Evolutionary conservation across 1,140 invertebrate genomes (phyloP), one percentile per base, ranked within the genome.

Genomic region (Amyelois transitella): DNA sequence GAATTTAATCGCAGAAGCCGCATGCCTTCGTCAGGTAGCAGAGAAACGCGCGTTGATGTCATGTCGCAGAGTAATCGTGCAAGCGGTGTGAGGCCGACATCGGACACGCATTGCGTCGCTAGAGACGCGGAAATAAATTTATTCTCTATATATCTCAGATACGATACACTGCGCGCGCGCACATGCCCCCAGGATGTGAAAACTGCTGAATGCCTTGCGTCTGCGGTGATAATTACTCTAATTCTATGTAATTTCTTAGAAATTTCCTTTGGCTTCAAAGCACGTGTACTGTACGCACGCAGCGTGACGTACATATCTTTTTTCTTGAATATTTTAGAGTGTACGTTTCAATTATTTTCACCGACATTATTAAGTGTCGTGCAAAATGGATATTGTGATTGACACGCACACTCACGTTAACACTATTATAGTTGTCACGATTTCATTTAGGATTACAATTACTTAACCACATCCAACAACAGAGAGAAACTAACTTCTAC

Each of bases 71-170:
- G n/a, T 38, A 38, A 38, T 38, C 32, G 32, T 38, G 75, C 69
- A 67, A 70, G 66, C 71, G 61, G 67, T 66, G 65, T 71, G 61
- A 69, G 67, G 59, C 50, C 69, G 75, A 80, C 66, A 82, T 76
- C 71, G 64, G 72, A 81, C 72, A 79, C 76, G 72, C 68, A 75
- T 77, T 79, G 69, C 74, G 60, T 77, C 77, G 69, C 75, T 56
- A 75, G 61, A 73, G 61, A 80, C 68, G 54, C 69, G 76, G 77
- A 81, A 82, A 80, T 69, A 71, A 68, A 66, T 60, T 60, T 55
- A 43, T n/a, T n/a, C n/a, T n/a, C n/a, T n/a, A n/a, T n/a, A n/a
- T n/a, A n/a, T n/a, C n/a, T n/a, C n/a, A n/a, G n/a, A n/a, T n/a
- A n/a, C 51, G 62, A 71, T 55, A 66, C 54, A 60, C 51, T n/a